Percentiles rank a stretch among this genome's conserved stretches.
Conservation (phyloP, 1,140 invertebrate species). For the Apis dorsata region DNA sequence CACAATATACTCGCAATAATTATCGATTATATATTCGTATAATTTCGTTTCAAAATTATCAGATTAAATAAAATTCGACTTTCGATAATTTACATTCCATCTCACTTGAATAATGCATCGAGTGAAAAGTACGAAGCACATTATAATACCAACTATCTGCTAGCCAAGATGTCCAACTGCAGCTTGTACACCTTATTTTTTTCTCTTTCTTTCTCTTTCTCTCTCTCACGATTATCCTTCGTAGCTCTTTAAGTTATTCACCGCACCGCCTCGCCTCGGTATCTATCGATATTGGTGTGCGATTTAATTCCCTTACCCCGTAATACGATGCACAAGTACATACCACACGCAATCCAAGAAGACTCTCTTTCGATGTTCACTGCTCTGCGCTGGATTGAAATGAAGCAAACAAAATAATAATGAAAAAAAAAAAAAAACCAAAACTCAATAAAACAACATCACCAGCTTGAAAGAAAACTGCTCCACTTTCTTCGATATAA, state of each 20-base stretch:
- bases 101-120: slow-evolving; percentile 18
- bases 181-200: slow-evolving; percentile 24
- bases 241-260: slow-evolving; percentile 41
- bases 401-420: neutral
- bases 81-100: neutral
- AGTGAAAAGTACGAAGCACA: slow-evolving; percentile 20
- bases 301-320: slow-evolving; percentile 18
- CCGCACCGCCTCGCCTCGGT: slow-evolving; percentile 66
- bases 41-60: neutral
- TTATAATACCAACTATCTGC: neutral
- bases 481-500: slow-evolving; percentile 14
- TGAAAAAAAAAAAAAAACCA: neutral
- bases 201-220: too few species aligned
- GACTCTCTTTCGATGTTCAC: slow-evolving; percentile 37
- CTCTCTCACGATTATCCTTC: neutral
- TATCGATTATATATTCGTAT: too few species aligned
- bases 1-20: too few species aligned
- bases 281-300: slow-evolving; percentile 76
- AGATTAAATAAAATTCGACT: neutral
- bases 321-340: slow-evolving; percentile 45
- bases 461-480: slow-evolving; percentile 47
- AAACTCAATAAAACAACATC: slow-evolving; percentile 2
- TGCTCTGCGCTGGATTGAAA: slow-evolving; percentile 19
- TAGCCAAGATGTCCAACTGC: neutral
- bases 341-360: slow-evolving; percentile 9